A percentile compares a stretch with the other conserved stretches of the same genome.
phyloP scores from a whole-genome alignment of 92 coral and sea anemone species.

The Porites lobata region DNA sequence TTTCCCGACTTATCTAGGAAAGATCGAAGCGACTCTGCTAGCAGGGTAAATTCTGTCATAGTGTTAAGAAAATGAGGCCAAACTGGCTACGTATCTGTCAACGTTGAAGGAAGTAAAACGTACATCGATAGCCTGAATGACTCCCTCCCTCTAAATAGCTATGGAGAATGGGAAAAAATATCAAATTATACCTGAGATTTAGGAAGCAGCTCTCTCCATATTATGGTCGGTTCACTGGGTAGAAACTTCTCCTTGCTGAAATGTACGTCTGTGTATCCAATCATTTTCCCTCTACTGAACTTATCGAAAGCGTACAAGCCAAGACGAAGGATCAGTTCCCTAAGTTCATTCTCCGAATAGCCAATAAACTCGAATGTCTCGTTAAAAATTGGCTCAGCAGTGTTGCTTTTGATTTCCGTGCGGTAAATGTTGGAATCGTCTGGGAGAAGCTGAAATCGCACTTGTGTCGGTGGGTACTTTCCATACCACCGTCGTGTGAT shows the following conservation, averaged over 20 bases:
- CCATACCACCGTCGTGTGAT: conserved; percentile 88
- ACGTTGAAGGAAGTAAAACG: too few species aligned
- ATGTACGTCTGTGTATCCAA: conserved; percentile 80
- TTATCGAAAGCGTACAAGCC: conserved; percentile 83
- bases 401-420: conserved; percentile 80
- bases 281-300: conserved; percentile 83
- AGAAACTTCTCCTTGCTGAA: conserved; percentile 80
- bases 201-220: conserved; percentile 80
- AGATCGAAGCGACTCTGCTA: too few species aligned
- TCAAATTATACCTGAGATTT: conserved; percentile 60
- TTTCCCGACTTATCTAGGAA: too few species aligned
- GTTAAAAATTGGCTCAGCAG: conserved; percentile 87
- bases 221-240: conserved; percentile 80
- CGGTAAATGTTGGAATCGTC: conserved; percentile 70
- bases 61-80: too few species aligned
- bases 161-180: neutral
- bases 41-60: too few species aligned
- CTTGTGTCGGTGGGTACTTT: conserved; percentile 81
- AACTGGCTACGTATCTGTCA: too few species aligned
- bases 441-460: conserved; percentile 89
- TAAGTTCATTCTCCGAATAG: conserved; percentile 76
- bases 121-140: neutral
- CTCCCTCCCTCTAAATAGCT: conserved; percentile 9
- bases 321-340: conserved; percentile 76
- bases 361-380: conserved; percentile 94